Evolutionary conservation across 2,113 vertebrate species (phyloP), one percentile per base, ranked within the genome.

Genomic region (Odocoileus virginianus): DNA sequence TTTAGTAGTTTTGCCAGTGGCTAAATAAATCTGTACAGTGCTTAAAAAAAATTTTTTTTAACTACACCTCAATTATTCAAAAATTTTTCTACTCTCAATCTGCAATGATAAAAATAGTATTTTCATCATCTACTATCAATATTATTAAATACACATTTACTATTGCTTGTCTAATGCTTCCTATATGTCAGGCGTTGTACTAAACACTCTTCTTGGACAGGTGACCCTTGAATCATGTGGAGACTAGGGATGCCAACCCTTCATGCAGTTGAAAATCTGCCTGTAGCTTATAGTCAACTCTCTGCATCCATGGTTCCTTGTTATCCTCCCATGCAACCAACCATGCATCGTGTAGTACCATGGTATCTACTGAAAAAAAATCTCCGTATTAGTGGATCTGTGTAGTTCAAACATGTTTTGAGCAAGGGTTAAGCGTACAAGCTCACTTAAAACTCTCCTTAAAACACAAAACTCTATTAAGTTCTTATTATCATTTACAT

Each of bases 31-130:
- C 55, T 76, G 45, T 33, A 21, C 2, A 30, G 45, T 78, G n/a
- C 55, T 95, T 97, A 93, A 60, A 40, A 93, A 92, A 93, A 25
- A 81, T 12, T 55, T 5, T 67, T 67, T 71, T 71, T 23, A 71
- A 40, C n/a, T 71, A 86, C 27, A 78, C 50, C 97, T 78, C 58
- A 89, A 55, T 88, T 96, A 74, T 71, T 84, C 58, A 50, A 96
- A 97, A 12, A 50, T 14, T 57, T 85, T 25, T 85, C 76, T 28
- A 89, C n/a, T 79, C 28, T 89, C 76, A 89, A 45, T 94, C 25
- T 76, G 12, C 87, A 64, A 87, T 64, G 40, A 86, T 55, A 79
- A 74, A 97, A 96, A 86, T 16, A 88, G 76, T 27, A 71, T 71
- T 71, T 40, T 71, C 67, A 40, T 71, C 10, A 71, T 40, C 23